Conservation (phyloP, 2,888 invertebrate genomes). For the Mimas tiliae region DNA sequence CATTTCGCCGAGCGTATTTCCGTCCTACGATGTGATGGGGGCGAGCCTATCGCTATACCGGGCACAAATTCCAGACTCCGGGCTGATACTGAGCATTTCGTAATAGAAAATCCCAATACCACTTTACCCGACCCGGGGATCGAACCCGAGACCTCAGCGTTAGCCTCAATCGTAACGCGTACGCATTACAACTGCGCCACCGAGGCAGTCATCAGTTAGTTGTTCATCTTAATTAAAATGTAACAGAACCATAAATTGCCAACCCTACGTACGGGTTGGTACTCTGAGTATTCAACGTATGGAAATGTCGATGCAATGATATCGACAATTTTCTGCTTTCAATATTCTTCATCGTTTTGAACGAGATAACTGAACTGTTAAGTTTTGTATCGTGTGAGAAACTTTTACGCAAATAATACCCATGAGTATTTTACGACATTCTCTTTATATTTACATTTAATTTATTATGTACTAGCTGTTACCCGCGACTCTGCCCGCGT, state of each 20-base stretch:
- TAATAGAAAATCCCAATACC: too few relatives aligned
- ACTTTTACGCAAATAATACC: neutral
- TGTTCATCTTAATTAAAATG: neutral
- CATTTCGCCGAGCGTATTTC: too few relatives aligned
- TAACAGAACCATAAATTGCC: conserved; percentile 25
- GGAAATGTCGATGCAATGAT: conserved; percentile 57
- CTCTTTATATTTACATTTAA: neutral
- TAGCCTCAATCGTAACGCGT: too few relatives aligned
- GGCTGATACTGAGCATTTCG: too few relatives aligned
- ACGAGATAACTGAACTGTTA: conserved; percentile 36
- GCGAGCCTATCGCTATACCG: too few relatives aligned
- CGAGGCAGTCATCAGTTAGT: too few relatives aligned
- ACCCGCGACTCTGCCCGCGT: too few relatives aligned
- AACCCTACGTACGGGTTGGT: conserved; percentile 47
- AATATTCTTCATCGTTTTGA: conserved; percentile 45
- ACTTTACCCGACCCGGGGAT: too few relatives aligned
- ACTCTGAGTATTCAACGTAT: conserved; percentile 51
- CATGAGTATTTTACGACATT: neutral
- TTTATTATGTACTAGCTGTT: neutral
- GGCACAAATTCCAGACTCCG: too few relatives aligned
- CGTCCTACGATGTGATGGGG: too few relatives aligned
- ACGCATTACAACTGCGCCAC: too few relatives aligned
- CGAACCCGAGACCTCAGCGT: too few relatives aligned
- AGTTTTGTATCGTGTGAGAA: conserved; percentile 26
- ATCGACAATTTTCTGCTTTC: conserved; percentile 53